These are phyloP conservation scores for Poeciliopsis occidentalis DNA, from an alignment of 2,113 vertebrate genomes.

Conservation along the genomic window DNA sequence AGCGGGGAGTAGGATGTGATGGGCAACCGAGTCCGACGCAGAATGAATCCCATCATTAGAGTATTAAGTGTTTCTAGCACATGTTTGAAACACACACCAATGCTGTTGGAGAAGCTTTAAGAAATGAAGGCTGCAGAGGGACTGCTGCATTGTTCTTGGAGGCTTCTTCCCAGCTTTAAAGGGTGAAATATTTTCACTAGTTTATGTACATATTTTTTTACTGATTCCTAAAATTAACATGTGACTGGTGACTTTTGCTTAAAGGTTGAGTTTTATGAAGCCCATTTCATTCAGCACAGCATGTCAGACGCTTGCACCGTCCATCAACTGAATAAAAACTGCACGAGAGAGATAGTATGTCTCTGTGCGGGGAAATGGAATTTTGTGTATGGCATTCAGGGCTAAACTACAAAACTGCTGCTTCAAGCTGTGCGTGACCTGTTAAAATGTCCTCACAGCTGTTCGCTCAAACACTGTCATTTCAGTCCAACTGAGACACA, in stretches of 20 bases:
- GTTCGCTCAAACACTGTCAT: conserved; percentile 25
- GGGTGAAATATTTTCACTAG: neutral
- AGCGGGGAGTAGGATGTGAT: neutral
- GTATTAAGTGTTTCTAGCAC: neutral
- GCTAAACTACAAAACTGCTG: conserved; percentile 21
- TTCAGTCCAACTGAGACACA: conserved; percentile 3
- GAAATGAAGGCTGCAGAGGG: neutral
- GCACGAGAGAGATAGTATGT: conserved; percentile 7
- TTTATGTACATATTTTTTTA: conserved; percentile 13
- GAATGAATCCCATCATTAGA: neutral
- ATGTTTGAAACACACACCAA: no score
- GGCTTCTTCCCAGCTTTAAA: neutral
- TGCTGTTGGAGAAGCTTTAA: no score
- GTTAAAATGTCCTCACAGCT: conserved; percentile 8
- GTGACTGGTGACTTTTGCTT: conserved; percentile 6
- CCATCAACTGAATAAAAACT: conserved; percentile 30
- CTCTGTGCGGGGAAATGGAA: conserved; percentile 1
- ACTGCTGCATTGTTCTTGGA: neutral
- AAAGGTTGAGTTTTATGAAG: conserved; percentile 9
- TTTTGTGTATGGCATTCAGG: conserved; percentile 17
- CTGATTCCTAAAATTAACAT: conserved; percentile 14
- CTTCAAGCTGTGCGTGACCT: conserved; percentile 18
- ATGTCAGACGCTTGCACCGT: conserved; percentile 28
- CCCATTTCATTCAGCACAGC: conserved; percentile 27
- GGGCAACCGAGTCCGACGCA: neutral